phyloP scores from a whole-genome alignment of 2,797 vertebrate genomes.

The Gorsachius magnificus region DNA sequence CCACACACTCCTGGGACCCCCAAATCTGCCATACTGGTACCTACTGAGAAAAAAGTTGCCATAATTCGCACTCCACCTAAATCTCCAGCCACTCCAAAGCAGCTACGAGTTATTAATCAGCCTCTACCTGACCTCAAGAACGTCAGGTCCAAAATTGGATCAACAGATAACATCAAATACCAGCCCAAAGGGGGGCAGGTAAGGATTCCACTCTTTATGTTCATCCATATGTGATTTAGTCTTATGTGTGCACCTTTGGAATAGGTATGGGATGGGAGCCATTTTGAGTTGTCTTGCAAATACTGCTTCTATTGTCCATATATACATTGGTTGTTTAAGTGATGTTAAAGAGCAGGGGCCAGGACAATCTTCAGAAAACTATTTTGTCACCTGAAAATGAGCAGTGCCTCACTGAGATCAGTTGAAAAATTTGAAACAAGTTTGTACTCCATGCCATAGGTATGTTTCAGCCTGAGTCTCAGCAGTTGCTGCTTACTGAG shows the following conservation, averaged over 20 bases:
- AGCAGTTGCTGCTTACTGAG: not conserved
- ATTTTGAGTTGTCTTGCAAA: not conserved
- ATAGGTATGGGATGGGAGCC: not conserved
- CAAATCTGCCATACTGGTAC: conserved; percentile 89
- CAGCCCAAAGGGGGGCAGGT: conserved; percentile 96
- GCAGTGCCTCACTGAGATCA: not conserved
- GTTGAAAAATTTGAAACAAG: not conserved
- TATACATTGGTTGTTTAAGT: not conserved
- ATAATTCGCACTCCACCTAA: conserved; percentile 95
- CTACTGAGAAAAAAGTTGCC: conserved; percentile 94
- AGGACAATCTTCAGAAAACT: not conserved
- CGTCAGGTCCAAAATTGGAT: conserved; percentile 93
- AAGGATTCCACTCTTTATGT: conserved; percentile 57
- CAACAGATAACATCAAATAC: conserved; percentile 91
- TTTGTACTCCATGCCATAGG: not conserved
- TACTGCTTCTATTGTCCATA: not conserved
- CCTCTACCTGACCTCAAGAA: conserved; percentile 94
- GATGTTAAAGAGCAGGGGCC: not conserved
- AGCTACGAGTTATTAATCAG: conserved; percentile 91
- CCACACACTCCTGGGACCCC: conserved; percentile 90
- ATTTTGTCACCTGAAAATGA: not conserved
- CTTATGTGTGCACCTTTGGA: not conserved
- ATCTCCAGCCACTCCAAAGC: conserved; percentile 89
- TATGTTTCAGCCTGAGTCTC: not conserved
- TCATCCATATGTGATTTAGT: not conserved